phyloP scores from a whole-genome alignment of 2,113 vertebrate genomes.

The Myiagra hebetior region DNA sequence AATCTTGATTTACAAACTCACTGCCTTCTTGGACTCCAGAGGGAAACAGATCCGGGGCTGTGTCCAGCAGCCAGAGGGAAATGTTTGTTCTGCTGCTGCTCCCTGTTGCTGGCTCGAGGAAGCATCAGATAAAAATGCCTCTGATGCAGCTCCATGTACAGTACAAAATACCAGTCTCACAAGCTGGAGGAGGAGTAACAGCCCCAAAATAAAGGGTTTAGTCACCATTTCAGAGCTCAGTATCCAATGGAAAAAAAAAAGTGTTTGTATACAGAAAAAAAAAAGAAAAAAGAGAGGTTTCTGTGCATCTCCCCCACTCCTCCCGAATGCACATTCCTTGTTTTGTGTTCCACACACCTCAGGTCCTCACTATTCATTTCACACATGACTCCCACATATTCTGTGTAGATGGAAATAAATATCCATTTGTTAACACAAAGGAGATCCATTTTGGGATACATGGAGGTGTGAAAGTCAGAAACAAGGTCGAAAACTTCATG shows the following conservation, averaged over 20 bases:
- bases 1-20: not conserved
- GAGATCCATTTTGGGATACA: not conserved
- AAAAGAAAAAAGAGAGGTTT: not conserved
- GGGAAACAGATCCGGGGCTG: not conserved
- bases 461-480: not conserved
- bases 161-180: not conserved
- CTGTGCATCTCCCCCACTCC: not conserved
- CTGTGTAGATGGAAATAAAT: not conserved
- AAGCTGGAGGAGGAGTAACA: constrained; percentile 5
- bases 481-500: not conserved
- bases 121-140: not conserved
- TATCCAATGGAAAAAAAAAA: not conserved
- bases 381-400: constrained; percentile 19
- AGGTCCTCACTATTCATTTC: constrained; percentile 3
- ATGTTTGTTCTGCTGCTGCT: constrained; percentile 18
- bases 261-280: not conserved
- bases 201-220: constrained; percentile 31
- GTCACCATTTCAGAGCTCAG: not conserved
- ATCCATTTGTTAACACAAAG: not conserved
- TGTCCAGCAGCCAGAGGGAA: not conserved
- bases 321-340: not conserved
- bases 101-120: constrained; percentile 3
- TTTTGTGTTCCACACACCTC: not conserved
- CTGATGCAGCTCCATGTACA: not conserved
- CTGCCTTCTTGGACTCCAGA: not conserved